Evolutionary conservation across 2,888 invertebrate species (phyloP).

Genomic region (Calliopum simillimum): DNA sequence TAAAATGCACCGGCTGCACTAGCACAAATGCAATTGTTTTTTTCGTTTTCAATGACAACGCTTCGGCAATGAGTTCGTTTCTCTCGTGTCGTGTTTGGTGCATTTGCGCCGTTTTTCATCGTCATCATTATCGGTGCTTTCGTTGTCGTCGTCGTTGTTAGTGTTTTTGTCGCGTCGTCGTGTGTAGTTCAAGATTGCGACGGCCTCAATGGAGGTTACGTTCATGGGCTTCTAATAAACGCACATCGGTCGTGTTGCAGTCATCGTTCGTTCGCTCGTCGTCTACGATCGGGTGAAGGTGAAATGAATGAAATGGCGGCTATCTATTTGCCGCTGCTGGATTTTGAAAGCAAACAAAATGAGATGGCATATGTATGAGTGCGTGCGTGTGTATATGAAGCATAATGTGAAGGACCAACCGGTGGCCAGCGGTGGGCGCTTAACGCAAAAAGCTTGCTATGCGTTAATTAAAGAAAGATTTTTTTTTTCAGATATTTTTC

Average conservation of each 20-base stretch:
- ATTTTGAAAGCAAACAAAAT: constrained; percentile 9
- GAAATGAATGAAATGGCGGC: constrained; percentile 18
- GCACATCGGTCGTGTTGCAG: not conserved
- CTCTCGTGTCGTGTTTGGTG: constrained; percentile 3
- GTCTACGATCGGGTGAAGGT: constrained; percentile 28
- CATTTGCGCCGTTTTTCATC: constrained; percentile 6
- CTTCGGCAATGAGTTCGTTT: no score
- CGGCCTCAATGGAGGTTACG: constrained; percentile 65
- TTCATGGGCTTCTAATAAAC: constrained; percentile 55
- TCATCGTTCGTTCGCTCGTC: not conserved
- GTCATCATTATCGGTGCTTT: constrained; percentile 5
- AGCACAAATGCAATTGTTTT: no score
- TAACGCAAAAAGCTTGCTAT: constrained; percentile 4
- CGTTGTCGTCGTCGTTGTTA: constrained; percentile 1
- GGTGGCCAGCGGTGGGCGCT: not conserved
- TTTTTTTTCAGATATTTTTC: not conserved
- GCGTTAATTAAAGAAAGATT: not conserved
- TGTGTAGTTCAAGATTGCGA: constrained; percentile 62
- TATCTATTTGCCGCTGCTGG: not conserved
- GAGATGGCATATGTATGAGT: not conserved
- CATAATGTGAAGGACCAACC: not conserved
- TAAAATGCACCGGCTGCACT: no score
- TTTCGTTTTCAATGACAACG: no score
- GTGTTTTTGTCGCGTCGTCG: constrained; percentile 24
- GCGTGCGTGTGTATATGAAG: no score